phyloP scores from a whole-genome alignment of 2,797 vertebrate species.

The Pantherophis vulpinus region DNA sequence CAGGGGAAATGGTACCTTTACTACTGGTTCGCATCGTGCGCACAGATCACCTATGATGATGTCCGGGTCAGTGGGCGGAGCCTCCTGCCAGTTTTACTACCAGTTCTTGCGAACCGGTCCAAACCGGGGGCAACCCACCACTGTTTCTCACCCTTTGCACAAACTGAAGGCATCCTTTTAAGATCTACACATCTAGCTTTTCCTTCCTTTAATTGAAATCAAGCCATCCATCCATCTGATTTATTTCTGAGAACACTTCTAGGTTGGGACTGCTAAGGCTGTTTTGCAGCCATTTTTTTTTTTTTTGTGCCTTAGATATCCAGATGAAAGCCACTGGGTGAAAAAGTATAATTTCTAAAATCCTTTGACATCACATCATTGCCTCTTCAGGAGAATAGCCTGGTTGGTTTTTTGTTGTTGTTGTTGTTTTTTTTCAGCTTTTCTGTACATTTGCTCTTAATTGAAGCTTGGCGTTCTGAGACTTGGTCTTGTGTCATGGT shows the following conservation, averaged over 20 bases:
- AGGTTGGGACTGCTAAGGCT: background rate
- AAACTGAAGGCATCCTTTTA: background rate
- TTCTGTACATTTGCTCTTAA: conserved; percentile 1
- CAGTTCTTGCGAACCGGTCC: no score
- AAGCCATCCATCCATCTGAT: background rate
- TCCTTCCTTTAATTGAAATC: background rate
- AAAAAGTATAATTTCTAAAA: conserved; percentile 43
- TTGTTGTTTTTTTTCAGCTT: background rate
- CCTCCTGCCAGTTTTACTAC: no score
- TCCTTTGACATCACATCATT: conserved; percentile 38
- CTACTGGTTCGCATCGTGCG: no score
- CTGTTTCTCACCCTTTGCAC: background rate
- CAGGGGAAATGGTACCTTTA: no score
- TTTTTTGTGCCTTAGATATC: background rate
- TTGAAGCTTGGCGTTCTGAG: conserved; percentile 56
- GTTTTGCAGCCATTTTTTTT: background rate
- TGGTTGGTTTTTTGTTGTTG: no score
- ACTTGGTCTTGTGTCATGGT: conserved; percentile 64
- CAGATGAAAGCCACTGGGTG: conserved; percentile 15
- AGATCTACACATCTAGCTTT: background rate
- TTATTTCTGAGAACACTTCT: background rate
- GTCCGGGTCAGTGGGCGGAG: no score
- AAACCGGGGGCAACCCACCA: no score
- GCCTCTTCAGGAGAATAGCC: conserved; percentile 42
- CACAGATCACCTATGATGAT: no score